phyloP scores from a whole-genome alignment of 2,888 invertebrate species.

The Meandrusa payeni region DNA sequence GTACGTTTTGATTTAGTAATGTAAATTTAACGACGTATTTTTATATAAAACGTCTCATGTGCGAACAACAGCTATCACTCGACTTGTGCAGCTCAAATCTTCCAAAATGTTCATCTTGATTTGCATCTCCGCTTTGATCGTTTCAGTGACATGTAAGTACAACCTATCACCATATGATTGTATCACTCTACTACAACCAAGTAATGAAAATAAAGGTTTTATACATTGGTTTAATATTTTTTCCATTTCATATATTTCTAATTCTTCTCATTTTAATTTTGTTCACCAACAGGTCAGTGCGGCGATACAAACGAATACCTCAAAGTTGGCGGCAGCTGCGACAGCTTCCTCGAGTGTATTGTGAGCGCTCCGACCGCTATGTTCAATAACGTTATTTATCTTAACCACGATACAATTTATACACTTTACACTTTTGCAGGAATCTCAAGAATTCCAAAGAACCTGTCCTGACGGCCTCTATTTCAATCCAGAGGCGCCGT shows the following conservation, averaged over 20 bases:
- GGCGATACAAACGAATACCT: slow-evolving; percentile 82
- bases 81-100: neutral
- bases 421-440: slow-evolving; percentile 38
- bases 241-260: too few relatives aligned
- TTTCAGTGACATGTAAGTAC: slow-evolving; percentile 19
- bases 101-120: slow-evolving; percentile 17
- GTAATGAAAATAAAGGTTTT: too few relatives aligned
- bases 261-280: too few relatives aligned
- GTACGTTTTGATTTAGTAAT: slow-evolving; percentile 10
- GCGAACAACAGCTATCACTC: neutral
- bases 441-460: slow-evolving; percentile 83
- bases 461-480: slow-evolving; percentile 87
- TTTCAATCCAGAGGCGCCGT: slow-evolving; percentile 82
- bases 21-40: slow-evolving; percentile 17
- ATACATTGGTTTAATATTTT: slow-evolving; percentile 1
- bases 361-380: slow-evolving; percentile 35
- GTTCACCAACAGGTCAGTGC: slow-evolving; percentile 46
- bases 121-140: slow-evolving; percentile 16
- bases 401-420: too few relatives aligned
- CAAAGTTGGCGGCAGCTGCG: slow-evolving; percentile 81
- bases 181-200: too few relatives aligned
- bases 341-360: slow-evolving; percentile 82
- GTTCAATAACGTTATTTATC: neutral
- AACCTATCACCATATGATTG: too few relatives aligned
- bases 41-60: slow-evolving; percentile 13